Conservation (phyloP, 2,888 invertebrate genomes). For the Lithophane semibrunnea region DNA sequence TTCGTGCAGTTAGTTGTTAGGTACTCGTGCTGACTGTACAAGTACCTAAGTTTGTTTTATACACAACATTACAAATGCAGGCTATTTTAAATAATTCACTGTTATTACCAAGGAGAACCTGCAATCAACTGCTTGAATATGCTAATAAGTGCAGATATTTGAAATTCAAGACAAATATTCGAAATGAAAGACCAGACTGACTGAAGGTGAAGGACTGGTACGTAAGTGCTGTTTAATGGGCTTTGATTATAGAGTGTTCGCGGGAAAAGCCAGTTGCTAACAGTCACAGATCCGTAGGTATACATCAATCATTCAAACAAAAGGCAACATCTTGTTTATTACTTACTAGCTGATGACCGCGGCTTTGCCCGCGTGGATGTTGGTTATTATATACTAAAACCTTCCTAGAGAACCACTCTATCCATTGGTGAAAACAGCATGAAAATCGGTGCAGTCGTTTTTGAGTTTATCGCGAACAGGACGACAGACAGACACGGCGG, state of each 20-base stretch:
- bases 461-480: too few species aligned
- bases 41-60: not conserved
- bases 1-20: not conserved
- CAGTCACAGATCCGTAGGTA: not conserved
- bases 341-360: too few species aligned
- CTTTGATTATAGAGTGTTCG: slow-evolving; percentile 43
- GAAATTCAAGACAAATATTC: slow-evolving; percentile 27
- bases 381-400: too few species aligned
- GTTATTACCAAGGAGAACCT: slow-evolving; percentile 27
- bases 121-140: slow-evolving; percentile 32
- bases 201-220: too few species aligned
- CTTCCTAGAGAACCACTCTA: too few species aligned
- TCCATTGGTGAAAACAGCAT: too few species aligned
- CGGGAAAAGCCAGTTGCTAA: slow-evolving; percentile 28
- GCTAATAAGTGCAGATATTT: slow-evolving; percentile 32
- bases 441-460: too few species aligned
- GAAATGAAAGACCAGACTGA: slow-evolving; percentile 16
- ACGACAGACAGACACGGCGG: too few species aligned
- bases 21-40: not conserved
- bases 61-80: not conserved
- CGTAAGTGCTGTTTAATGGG: slow-evolving; percentile 17
- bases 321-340: not conserved
- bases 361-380: too few species aligned
- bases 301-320: slow-evolving; percentile 2
- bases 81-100: slow-evolving; percentile 17